Evolutionary conservation across 2,797 vertebrate genomes (phyloP).

Genomic region (Tadarida brasiliensis): DNA sequence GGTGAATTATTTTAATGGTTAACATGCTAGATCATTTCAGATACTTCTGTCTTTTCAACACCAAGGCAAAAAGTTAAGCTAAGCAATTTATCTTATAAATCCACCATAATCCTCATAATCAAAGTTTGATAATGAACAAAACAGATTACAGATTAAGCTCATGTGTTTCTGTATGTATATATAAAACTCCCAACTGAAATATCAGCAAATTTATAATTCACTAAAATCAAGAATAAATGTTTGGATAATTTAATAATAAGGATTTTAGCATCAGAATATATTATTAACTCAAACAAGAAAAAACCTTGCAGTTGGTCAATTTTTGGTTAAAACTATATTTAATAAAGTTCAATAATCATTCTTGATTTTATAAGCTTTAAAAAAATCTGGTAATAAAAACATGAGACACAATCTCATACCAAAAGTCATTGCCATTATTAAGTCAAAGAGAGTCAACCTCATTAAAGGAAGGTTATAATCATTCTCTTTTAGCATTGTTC

Average conservation of each 20-base stretch:
- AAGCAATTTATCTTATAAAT: not conserved
- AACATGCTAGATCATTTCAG: not conserved
- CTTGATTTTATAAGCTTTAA: not conserved
- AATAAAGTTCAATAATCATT: not conserved
- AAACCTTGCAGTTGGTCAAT: not conserved
- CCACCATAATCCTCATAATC: not conserved
- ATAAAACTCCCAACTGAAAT: conserved; percentile 3
- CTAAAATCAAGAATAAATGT: not conserved
- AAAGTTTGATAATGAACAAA: conserved; percentile 10
- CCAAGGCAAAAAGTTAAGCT: not conserved
- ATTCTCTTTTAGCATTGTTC: not conserved
- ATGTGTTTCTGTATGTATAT: not conserved
- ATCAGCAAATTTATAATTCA: not conserved
- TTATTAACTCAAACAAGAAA: not conserved
- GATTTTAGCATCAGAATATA: not conserved
- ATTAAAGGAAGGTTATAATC: not conserved
- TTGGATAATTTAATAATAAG: not conserved
- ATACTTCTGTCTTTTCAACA: not conserved
- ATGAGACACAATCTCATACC: not conserved
- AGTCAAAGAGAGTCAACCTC: not conserved
- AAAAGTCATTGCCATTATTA: not conserved
- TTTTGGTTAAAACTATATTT: not conserved
- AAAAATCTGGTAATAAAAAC: not conserved
- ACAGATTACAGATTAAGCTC: not conserved
- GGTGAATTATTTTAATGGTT: not conserved